Percentiles rank a stretch among this genome's conserved stretches.
phyloP scores from a whole-genome alignment of 1,140 invertebrate species.

The Antheraea mylitta region DNA sequence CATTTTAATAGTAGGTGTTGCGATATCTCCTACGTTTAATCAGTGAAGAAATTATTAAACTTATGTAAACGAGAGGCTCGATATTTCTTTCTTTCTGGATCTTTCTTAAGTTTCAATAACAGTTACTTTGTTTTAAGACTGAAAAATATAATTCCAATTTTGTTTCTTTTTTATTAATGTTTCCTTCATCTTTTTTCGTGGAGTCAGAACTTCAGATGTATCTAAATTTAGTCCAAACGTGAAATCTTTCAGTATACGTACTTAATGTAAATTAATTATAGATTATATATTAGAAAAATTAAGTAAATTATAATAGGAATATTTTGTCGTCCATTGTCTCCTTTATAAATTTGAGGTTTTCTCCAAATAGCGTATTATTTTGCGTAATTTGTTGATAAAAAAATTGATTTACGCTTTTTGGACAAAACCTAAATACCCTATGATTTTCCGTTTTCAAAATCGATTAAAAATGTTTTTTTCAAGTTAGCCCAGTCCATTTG shows the following conservation, averaged over 20 bases:
- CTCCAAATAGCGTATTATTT: constrained; percentile 43
- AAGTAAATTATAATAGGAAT: constrained; percentile 73
- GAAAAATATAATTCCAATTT: constrained; percentile 70
- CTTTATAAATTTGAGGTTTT: constrained; percentile 43
- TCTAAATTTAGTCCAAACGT: constrained; percentile 72
- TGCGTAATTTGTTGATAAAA: constrained; percentile 8
- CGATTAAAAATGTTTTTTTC: constrained; percentile 23
- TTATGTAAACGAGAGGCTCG: constrained; percentile 43
- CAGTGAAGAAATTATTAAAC: constrained; percentile 71
- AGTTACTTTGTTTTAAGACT: constrained; percentile 71
- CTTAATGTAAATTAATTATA: constrained; percentile 76
- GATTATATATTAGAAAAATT: constrained; percentile 77
- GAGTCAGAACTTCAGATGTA: constrained; percentile 54
- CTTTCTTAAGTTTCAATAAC: constrained; percentile 42
- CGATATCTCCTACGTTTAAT: constrained; percentile 63
- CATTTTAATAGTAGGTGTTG: constrained; percentile 55
- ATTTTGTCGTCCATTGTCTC: constrained; percentile 67
- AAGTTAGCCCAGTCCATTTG: constrained; percentile 7
- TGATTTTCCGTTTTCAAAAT: too few relatives aligned
- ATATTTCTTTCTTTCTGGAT: constrained; percentile 46
- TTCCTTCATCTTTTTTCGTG: constrained; percentile 42
- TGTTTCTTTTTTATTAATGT: constrained; percentile 51
- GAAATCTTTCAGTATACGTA: constrained; percentile 78
- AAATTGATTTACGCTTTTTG: constrained; percentile 10
- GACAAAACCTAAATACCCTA: neutral